Evolutionary conservation across 2,888 invertebrate genomes (phyloP).

Genomic region (Nematopogon swammerdamellus): DNA sequence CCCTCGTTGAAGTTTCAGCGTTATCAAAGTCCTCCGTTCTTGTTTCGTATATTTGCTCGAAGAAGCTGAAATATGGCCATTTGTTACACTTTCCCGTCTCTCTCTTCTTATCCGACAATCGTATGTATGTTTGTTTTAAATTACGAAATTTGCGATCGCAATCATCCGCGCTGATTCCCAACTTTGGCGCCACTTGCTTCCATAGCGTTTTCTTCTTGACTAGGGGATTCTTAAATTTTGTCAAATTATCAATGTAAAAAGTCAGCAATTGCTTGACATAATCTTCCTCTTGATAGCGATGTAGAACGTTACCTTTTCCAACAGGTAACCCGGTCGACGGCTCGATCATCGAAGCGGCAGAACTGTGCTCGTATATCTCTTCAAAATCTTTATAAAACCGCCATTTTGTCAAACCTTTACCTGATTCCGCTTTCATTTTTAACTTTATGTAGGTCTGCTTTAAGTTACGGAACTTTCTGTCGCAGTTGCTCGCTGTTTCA

Average conservation of each 20-base stretch:
- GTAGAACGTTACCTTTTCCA: constrained; percentile 6
- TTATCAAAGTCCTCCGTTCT: background rate
- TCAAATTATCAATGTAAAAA: constrained; percentile 36
- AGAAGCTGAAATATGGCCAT: constrained; percentile 41
- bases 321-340: background rate
- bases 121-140: constrained; percentile 39
- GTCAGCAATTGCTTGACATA: constrained; percentile 33
- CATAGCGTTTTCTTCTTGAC: constrained; percentile 36
- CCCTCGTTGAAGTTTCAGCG: background rate
- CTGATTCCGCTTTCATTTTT: constrained; percentile 26
- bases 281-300: constrained; percentile 23
- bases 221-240: constrained; percentile 32
- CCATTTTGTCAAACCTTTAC: constrained; percentile 33
- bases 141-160: constrained; percentile 44
- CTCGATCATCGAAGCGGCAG: background rate
- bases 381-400: constrained; percentile 40
- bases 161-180: constrained; percentile 33
- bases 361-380: constrained; percentile 19
- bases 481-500: constrained; percentile 27
- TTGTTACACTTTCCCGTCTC: constrained; percentile 27
- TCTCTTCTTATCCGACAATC: constrained; percentile 28
- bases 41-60: constrained; percentile 34
- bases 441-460: constrained; percentile 41
- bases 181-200: constrained; percentile 26
- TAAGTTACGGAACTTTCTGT: constrained; percentile 42